Evolutionary conservation across 2,797 vertebrate genomes (phyloP), one percentile per base, ranked within the genome.

Genomic region (Meda fulgida): DNA sequence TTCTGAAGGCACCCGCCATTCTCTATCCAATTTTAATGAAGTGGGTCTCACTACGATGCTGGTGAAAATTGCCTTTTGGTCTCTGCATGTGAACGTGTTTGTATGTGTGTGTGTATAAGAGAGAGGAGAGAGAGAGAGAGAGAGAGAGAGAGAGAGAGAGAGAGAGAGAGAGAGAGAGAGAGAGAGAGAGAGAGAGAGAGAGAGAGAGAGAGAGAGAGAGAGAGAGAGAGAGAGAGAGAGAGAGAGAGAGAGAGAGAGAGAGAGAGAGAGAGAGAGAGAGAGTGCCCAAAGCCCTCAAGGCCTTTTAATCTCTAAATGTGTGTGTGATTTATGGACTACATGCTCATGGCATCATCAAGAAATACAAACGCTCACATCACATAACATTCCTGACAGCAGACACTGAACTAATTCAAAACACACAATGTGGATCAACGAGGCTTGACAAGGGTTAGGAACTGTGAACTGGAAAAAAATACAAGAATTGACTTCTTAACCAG

Each of bases 41-140:
- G 93, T 73, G 91, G 91, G 91, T 93, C 91, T 94, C 91, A 92
- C 94, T 89, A 90, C 88, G 77, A 89, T 92, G 90, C 92, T 91
- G 87, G 88, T 91, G 91, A 91, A 94, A 95, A 94, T 93, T 93
- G 93, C 92, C 89, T 91, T 89, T 91, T 89, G 91, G 92, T 92
- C 87, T 91, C 89, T 89, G 81, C 90, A 89, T 88, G 89, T 90
- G 90, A 90, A 70, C 83, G n/a, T 72, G 80, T 83, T 31, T 81
- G 85, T 79, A 85, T 75, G 78, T 85, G 48, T 19, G 51, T 19
- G 48, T 19, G 46, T n/a, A n/a, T n/a, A n/a, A n/a, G n/a, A n/a
- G n/a, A n/a, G n/a, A n/a, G n/a, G n/a, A n/a, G n/a, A n/a, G n/a
- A n/a, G n/a, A n/a, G n/a, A n/a, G n/a, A n/a, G n/a, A n/a, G n/a